Evolutionary conservation across 2,113 vertebrate genomes (phyloP), one percentile per base, ranked within the genome.

Genomic region (Dicentrarchus labrax): DNA sequence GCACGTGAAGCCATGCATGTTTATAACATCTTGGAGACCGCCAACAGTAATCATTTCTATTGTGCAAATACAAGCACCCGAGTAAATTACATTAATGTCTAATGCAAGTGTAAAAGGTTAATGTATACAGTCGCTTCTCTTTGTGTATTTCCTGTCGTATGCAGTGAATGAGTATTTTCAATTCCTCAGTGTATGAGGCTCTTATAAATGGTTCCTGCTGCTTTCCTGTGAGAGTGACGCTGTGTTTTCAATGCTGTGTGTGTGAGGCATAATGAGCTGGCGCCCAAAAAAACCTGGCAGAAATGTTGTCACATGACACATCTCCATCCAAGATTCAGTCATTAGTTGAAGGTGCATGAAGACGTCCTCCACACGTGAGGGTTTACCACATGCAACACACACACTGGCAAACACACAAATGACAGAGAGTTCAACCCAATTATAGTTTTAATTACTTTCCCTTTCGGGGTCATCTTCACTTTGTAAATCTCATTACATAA

Each of bases 401-500:
- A 48, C 72, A 61, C 57, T 56, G 57, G 22, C 39, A 48, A 24
- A 2, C 50, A 38, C 51, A 57, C 51, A 15, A 22, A 72, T n/a
- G 22, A 67, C 72, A 78, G n/a, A 60, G 30, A 48, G 50, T 73
- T 72, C 57, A 69, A 57, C 62, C 50, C 30, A 82, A 59, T 81
- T 74, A 72, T 51, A 78, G 50, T 70, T 78, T 66, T 60, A 85
- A 82, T 78, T 43, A 71, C 51, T 21, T 50, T 61, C 57, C 39
- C 21, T 61, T 66, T 50, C 0, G 16, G 73, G 73, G 82, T 78
- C 70, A 67, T 78, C 51, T 9, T 78, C 68, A 68, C 53, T 72
- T 61, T 66, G 69, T 24, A 48, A 82, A 88, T 71, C 69, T 85
- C 70, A 75, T 84, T 84, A 65, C 61, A 57, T 22, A 6, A 59